These are phyloP conservation scores for Holacanthus passer DNA, from an alignment of 2,113 vertebrate species.

Conservation along the genomic window DNA sequence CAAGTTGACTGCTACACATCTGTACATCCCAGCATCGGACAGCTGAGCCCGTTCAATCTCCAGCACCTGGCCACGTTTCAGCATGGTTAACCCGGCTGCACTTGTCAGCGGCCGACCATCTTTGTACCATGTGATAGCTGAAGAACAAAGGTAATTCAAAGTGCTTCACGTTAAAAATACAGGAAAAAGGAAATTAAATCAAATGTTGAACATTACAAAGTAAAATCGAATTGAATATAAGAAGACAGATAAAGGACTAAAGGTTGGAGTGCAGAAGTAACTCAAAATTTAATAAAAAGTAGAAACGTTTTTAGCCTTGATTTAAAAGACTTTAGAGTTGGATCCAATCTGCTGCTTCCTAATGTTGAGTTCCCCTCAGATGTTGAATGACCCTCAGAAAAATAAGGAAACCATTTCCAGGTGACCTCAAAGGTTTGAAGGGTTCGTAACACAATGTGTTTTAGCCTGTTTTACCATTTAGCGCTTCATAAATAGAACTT, in stretches of 20 bases:
- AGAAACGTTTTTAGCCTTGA: not conserved
- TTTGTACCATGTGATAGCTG: slow-evolving; percentile 94
- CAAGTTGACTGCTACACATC: slow-evolving; percentile 90
- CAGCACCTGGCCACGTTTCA: slow-evolving; percentile 87
- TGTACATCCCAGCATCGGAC: slow-evolving; percentile 90
- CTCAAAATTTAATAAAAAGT: not conserved
- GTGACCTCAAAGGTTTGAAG: not conserved
- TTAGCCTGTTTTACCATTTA: not conserved
- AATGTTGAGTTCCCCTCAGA: not conserved
- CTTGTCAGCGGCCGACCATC: slow-evolving; percentile 85
- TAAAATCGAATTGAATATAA: not conserved
- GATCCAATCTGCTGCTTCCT: not conserved
- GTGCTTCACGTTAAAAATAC: not conserved
- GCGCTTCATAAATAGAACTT: not conserved
- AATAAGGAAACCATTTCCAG: not conserved
- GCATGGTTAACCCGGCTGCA: slow-evolving; percentile 79
- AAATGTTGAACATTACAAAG: too few relatives aligned
- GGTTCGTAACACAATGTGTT: not conserved
- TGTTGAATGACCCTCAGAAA: not conserved
- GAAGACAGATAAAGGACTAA: too few relatives aligned
- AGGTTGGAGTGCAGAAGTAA: not conserved
- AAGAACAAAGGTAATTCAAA: not conserved
- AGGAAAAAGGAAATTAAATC: not conserved
- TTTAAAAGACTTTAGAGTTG: not conserved
- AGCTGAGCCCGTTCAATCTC: slow-evolving; percentile 89